Percentiles rank a stretch among this genome's conserved stretches.
Conservation (phyloP, 2,797 vertebrate genomes). For the Malurus splendens region DNA sequence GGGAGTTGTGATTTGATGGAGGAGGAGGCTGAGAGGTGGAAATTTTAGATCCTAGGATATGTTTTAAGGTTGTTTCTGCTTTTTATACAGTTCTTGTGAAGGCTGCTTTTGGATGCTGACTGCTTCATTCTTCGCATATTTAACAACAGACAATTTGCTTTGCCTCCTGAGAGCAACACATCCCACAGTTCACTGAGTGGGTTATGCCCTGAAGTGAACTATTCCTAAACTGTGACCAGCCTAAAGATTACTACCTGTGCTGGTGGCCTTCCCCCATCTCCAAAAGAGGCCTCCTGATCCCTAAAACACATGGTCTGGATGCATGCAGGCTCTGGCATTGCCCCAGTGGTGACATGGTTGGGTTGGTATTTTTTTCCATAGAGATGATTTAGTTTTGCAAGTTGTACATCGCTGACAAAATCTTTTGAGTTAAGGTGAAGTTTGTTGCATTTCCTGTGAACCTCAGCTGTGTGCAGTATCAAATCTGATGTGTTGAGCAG, state of each 20-base stretch:
- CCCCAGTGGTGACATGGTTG: rapidly evolving
- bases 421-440: background rate
- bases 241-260: background rate
- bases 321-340: background rate
- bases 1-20: background rate
- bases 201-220: slow-evolving; percentile 31
- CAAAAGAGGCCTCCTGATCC: background rate
- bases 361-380: background rate
- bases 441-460: background rate
- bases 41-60: slow-evolving; percentile 9
- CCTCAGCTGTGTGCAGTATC: background rate
- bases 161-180: slow-evolving; percentile 12
- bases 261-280: background rate
- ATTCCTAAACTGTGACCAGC: background rate
- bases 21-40: background rate
- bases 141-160: slow-evolving; percentile 52
- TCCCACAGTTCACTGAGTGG: slow-evolving; percentile 27
- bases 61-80: slow-evolving; percentile 23
- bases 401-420: background rate
- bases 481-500: rapidly evolving
- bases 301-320: background rate
- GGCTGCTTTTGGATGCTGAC: slow-evolving; percentile 12
- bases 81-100: background rate
- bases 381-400: background rate
- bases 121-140: slow-evolving; percentile 22